Conservation (phyloP, 2,113 vertebrate species). For the Percopsis transmontana region DNA sequence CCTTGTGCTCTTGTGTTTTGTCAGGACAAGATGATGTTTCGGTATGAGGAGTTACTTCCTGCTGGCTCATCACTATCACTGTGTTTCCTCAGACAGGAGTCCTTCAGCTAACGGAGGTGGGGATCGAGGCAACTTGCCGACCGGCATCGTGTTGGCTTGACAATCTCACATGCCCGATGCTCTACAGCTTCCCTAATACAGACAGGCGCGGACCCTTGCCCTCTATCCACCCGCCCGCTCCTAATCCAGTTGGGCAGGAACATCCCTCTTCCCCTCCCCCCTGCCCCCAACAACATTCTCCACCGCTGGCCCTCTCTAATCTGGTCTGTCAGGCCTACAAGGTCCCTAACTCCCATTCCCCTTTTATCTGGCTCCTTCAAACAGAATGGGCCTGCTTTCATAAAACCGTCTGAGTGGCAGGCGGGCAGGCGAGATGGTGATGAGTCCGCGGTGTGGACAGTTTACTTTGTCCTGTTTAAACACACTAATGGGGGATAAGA, state of each 20-base stretch:
- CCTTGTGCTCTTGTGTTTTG: constrained; percentile 36
- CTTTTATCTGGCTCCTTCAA: constrained; percentile 81
- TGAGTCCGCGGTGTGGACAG: constrained; percentile 65
- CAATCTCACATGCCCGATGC: not conserved
- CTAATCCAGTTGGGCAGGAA: constrained; percentile 66
- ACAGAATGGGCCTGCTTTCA: constrained; percentile 78
- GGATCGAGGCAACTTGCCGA: not conserved
- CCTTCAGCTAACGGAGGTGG: constrained; percentile 31
- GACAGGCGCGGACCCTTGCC: constrained; percentile 45
- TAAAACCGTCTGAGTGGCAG: constrained; percentile 73
- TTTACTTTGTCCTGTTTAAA: constrained; percentile 78
- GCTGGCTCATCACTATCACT: constrained; percentile 51
- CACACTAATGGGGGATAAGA: constrained; percentile 75
- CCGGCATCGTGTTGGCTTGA: not conserved
- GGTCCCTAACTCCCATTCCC: constrained; percentile 48
- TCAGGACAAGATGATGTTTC: constrained; percentile 22
- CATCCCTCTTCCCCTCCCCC: constrained; percentile 48
- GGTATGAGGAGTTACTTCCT: constrained; percentile 27
- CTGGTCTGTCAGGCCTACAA: constrained; percentile 61
- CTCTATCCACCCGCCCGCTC: constrained; percentile 26
- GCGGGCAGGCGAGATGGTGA: constrained; percentile 46
- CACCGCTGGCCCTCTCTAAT: constrained; percentile 52
- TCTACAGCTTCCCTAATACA: constrained; percentile 40
- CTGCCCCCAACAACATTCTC: constrained; percentile 22
- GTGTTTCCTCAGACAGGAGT: constrained; percentile 26